Percentiles rank a stretch among this genome's conserved stretches.
Evolutionary conservation across 2,888 invertebrate species (phyloP).

Genomic region (Epinotia nisella): DNA sequence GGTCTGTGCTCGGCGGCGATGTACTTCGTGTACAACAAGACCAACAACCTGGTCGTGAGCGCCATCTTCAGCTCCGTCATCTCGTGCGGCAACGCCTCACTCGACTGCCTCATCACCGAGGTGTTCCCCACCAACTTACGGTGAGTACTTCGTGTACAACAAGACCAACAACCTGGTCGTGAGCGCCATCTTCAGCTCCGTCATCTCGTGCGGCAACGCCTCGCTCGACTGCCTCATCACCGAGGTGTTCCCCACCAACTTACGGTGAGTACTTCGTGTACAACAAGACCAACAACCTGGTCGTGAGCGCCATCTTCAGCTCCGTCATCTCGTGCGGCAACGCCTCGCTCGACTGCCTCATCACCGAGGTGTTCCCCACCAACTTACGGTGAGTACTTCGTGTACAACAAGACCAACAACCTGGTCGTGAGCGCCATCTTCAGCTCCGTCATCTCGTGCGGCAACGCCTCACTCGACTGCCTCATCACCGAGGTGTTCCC

Average conservation of each 20-base stretch:
- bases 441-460: conserved; percentile 94
- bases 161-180: conserved; percentile 93
- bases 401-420: conserved; percentile 92
- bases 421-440: conserved; percentile 93
- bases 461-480: conserved; percentile 95
- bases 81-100: conserved; percentile 94
- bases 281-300: conserved; percentile 92
- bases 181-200: conserved; percentile 93
- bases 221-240: conserved; percentile 96
- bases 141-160: conserved; percentile 90
- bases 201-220: conserved; percentile 95
- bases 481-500: conserved; percentile 97
- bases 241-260: conserved; percentile 96
- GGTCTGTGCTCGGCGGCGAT: conserved; percentile 93
- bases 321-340: conserved; percentile 95
- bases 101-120: conserved; percentile 96
- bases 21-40: conserved; percentile 93
- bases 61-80: conserved; percentile 95
- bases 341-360: conserved; percentile 95
- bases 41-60: conserved; percentile 92
- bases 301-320: conserved; percentile 93
- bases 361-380: conserved; percentile 97
- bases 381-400: conserved; percentile 92
- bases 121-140: conserved; percentile 96
- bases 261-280: conserved; percentile 91